A percentile compares a stretch with the other conserved stretches of the same genome.
Conservation (phyloP, 2,797 vertebrate species). For the Psittacula echo region DNA sequence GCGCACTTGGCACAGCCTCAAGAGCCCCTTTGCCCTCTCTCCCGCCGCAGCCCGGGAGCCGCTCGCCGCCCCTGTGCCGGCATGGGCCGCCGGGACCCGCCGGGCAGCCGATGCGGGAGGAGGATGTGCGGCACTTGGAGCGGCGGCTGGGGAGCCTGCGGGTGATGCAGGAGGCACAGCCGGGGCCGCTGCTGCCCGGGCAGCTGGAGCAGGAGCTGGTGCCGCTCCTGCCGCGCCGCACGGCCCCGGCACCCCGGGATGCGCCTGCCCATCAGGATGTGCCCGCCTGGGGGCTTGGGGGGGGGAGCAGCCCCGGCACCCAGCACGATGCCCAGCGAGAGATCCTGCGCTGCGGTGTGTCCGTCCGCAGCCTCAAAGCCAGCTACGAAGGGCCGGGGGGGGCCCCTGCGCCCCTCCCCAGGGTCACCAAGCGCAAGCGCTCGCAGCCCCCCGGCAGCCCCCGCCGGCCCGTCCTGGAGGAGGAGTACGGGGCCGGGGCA, state of each 20-base stretch:
- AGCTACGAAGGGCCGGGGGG: slow-evolving; percentile 87
- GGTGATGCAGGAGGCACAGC: slow-evolving; percentile 91
- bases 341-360: slow-evolving; percentile 93
- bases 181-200: slow-evolving; percentile 86
- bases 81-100: slow-evolving; percentile 90
- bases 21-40: slow-evolving; percentile 80
- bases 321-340: slow-evolving; percentile 90
- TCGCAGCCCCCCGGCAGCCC: slow-evolving; percentile 79
- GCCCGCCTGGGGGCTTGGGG: slow-evolving; percentile 78
- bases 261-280: slow-evolving; percentile 80
- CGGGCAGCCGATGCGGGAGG: slow-evolving; percentile 92
- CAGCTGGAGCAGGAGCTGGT: slow-evolving; percentile 87
- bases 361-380: slow-evolving; percentile 92
- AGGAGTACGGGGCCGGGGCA: slow-evolving; percentile 72
- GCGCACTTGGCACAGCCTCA: slow-evolving; percentile 64
- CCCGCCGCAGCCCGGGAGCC: slow-evolving; percentile 87
- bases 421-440: slow-evolving; percentile 83
- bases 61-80: slow-evolving; percentile 87
- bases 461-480: slow-evolving; percentile 81
- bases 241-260: slow-evolving; percentile 77
- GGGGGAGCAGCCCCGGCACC: neutral
- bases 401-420: slow-evolving; percentile 53
- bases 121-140: slow-evolving; percentile 90
- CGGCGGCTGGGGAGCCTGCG: slow-evolving; percentile 95
- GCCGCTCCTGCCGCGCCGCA: slow-evolving; percentile 85